Evolutionary conservation across 2,113 vertebrate genomes (phyloP), one percentile per base, ranked within the genome.

Genomic region (Trinectes maculatus): DNA sequence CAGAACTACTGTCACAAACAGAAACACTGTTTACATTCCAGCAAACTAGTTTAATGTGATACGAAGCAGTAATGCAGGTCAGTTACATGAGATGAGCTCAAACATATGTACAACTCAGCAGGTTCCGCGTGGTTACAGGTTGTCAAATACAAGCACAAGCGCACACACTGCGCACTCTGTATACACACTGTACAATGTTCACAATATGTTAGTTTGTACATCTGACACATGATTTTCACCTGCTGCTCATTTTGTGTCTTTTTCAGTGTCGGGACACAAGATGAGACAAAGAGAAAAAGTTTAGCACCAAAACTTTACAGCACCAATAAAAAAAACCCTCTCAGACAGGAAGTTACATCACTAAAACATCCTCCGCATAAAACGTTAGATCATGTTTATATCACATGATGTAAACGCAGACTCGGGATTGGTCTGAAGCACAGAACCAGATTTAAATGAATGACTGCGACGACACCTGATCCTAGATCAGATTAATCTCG

Each of bases 41-140:
- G 69, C 69, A 75, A 75, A 69, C 51, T 83, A 85, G 85, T 84
- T 80, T 84, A 37, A 63, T 19, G 47, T 60, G 39, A 64, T 66
- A 72, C 24, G 33, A 71, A 64, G 59, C 60, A 63, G 47, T 40
- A 26, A 79, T 26, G 70, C 36, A 66, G 31, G 29, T 53, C 34
- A 25, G 56, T 47, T 40, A 44, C 25, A 58, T 42, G 29, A 71
- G 29, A 22, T n/a, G 65, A 47, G 42, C 53, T 56, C 0, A 31
- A 2, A 36, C 9, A 19, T 59, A 33, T 63, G 29, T 33, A 60
- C 76, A 83, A 66, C 66, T 78, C 56, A 67, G 49, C 60, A 28
- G 60, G 25, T 48, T 18, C 15, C 19, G 61, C 51, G 44, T 62
- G 42, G 18, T 33, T 34, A 49, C 48, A 58, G 26, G 25, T 24